Conservation (phyloP, 2,797 vertebrate species). For the Leptodactylus fallax region DNA sequence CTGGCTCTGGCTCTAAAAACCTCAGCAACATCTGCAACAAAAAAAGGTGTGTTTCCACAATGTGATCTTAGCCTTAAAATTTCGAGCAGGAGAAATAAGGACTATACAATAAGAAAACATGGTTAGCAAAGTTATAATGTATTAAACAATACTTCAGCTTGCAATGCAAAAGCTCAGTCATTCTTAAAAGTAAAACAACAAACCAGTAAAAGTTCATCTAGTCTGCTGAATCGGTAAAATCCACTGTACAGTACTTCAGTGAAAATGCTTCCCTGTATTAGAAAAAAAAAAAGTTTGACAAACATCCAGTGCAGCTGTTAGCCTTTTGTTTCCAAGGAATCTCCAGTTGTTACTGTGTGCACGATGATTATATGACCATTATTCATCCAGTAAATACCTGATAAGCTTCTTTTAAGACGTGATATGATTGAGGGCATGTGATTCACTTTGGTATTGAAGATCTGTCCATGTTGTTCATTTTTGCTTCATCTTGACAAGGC, state of each 20-base stretch:
- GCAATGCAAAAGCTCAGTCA: background rate
- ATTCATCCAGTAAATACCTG: background rate
- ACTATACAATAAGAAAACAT: too few relatives aligned
- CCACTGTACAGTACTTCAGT: background rate
- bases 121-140: too few relatives aligned
- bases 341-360: background rate
- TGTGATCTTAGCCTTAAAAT: too few relatives aligned
- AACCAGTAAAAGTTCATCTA: background rate
- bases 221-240: background rate
- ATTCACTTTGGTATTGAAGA: background rate
- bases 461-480: background rate
- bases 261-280: too few relatives aligned
- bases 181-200: background rate
- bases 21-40: too few relatives aligned
- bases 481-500: conserved; percentile 28
- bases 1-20: too few relatives aligned
- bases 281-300: background rate
- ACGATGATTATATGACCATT: background rate
- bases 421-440: background rate
- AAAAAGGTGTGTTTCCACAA: too few relatives aligned
- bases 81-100: too few relatives aligned
- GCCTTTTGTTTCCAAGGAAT: background rate
- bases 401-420: background rate
- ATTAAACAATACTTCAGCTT: background rate
- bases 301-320: background rate